Evolutionary conservation across 2,797 vertebrate species (phyloP), one percentile per base, ranked within the genome.

Genomic region (Enteromius argenteus): DNA sequence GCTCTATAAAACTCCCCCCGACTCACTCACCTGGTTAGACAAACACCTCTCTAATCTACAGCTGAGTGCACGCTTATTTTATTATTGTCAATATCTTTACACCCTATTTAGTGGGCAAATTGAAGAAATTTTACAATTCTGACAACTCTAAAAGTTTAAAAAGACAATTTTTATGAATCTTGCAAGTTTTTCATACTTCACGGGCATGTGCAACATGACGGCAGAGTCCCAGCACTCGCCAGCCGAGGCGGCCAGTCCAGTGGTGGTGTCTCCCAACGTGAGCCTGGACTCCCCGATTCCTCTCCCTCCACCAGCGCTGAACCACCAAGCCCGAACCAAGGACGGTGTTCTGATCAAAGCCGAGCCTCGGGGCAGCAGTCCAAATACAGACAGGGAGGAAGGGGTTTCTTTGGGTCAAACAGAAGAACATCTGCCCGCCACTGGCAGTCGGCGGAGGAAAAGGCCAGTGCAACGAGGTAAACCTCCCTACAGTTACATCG

Each of bases 401-500:
- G 93, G 88, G 13, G 74, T 82, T 67, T 5, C 87, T 53, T 1
- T 92, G 86, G 90, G 94, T 67, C 90, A 95, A 85, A 91, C 91
- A 1, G 95, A 94, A 39, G 96, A 95, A 35, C 91, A 90, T 90
- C 91, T 83, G 86, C 93, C 37, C 60, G 89, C 77, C 87, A 92
- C 90, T 56, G 96, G 88, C 19, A 96, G 96, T 75, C 95, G 97
- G 66, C 94, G 97, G 15, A 95, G 98, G 87, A 98, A 98, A 91
- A 95, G 98, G 86, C 97, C 98, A 19, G 96, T 97, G 77, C 97
- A 97, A 91, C 92, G 97, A 72, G 98, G 97, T n/a, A 99, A 99
- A 44, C 98, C 98, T 1, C 98, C 98, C 0, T 99, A 98, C 92
- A 97, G 97, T 53, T 99, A 99, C 94, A 99, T 99, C 89, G 98